Evolutionary conservation across 2,888 invertebrate species (phyloP).

Genomic region (Aquatica leii): DNA sequence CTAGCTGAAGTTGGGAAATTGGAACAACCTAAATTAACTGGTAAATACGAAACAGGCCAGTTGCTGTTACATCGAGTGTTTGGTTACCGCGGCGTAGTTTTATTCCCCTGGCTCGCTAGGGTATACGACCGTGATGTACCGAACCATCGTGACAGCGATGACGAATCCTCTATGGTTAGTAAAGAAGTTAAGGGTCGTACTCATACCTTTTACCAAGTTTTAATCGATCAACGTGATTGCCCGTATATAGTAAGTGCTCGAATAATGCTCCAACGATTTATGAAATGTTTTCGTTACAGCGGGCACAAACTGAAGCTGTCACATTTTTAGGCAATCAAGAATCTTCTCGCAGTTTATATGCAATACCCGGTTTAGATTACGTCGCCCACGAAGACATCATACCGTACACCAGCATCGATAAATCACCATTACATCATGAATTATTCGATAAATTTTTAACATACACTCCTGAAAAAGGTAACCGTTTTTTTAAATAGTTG

Average conservation of each 20-base stretch:
- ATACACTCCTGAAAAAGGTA: slow-evolving; percentile 79
- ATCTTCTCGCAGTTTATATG: slow-evolving; percentile 92
- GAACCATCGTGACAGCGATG: slow-evolving; percentile 54
- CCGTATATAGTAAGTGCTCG: slow-evolving; percentile 91
- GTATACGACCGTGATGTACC: slow-evolving; percentile 93
- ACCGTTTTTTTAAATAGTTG: not conserved
- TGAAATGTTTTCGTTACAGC: slow-evolving; percentile 64
- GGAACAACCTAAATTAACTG: slow-evolving; percentile 84
- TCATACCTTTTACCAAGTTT: slow-evolving; percentile 96
- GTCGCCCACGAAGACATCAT: slow-evolving; percentile 98
- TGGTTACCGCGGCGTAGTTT: slow-evolving; percentile 95
- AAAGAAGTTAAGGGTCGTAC: slow-evolving; percentile 91
- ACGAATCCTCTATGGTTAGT: slow-evolving; percentile 64
- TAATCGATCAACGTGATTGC: slow-evolving; percentile 96
- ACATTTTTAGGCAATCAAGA: slow-evolving; percentile 97
- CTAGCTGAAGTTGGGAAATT: slow-evolving; percentile 94
- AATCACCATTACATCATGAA: slow-evolving; percentile 92
- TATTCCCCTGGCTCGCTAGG: slow-evolving; percentile 96
- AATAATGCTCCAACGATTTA: slow-evolving; percentile 1
- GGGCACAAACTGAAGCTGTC: slow-evolving; percentile 98
- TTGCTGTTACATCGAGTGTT: slow-evolving; percentile 96
- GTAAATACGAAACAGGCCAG: slow-evolving; percentile 96
- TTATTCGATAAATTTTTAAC: slow-evolving; percentile 94
- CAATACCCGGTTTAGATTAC: slow-evolving; percentile 97
- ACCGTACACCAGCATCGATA: slow-evolving; percentile 90